Conservation (phyloP, 2,113 vertebrate species). For the Equus przewalskii region DNA sequence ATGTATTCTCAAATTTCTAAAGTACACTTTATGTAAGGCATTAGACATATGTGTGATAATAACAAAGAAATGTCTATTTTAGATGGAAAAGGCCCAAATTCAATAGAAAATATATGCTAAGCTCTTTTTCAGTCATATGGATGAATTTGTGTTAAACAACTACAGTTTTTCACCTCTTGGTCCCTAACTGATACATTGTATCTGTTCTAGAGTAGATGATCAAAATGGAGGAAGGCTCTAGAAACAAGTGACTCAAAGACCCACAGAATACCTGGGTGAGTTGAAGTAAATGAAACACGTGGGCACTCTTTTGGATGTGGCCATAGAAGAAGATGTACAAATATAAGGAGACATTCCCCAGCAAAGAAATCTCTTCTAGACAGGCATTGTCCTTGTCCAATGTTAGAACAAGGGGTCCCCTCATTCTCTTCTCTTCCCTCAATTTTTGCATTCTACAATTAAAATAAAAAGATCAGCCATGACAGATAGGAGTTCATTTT, state of each 20-base stretch:
- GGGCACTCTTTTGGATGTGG: neutral
- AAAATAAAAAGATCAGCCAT: neutral
- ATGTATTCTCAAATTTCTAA: neutral
- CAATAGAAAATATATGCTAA: neutral
- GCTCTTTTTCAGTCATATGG: neutral
- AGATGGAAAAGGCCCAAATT: neutral
- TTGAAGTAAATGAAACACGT: neutral
- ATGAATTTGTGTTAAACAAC: neutral
- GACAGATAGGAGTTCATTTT: slow-evolving; percentile 22
- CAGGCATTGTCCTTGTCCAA: neutral
- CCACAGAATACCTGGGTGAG: neutral
- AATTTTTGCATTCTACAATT: neutral
- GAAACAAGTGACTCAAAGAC: neutral
- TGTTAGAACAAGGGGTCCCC: neutral
- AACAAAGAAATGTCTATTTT: neutral
- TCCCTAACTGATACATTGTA: neutral
- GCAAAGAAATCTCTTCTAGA: neutral
- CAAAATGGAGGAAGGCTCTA: neutral
- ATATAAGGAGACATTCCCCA: too few relatives aligned
- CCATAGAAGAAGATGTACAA: neutral
- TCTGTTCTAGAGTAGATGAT: neutral
- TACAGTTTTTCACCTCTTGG: neutral
- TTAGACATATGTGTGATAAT: neutral
- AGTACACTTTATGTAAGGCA: neutral
- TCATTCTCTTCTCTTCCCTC: neutral